Conservation (phyloP, 2,888 invertebrate species). For the Acanthoscelides obtectus region DNA sequence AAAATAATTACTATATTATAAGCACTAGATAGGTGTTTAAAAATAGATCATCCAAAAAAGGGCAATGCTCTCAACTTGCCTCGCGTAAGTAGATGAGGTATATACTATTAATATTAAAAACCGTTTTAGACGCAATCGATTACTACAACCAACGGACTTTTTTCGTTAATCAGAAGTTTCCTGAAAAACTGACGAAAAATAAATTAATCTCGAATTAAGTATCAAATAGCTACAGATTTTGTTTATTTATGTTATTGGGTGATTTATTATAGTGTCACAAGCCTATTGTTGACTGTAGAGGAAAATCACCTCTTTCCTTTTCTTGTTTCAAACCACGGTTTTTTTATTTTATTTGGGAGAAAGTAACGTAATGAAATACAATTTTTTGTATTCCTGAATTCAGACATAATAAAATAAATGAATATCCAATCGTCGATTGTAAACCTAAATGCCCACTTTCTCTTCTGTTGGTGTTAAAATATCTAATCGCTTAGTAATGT, state of each 20-base stretch:
- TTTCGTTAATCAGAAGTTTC: too few species aligned
- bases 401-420: neutral
- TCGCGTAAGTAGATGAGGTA: too few species aligned
- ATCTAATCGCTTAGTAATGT: neutral
- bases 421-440: neutral
- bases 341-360: neutral
- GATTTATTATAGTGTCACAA: too few species aligned
- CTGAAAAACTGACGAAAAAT: too few species aligned
- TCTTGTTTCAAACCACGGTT: neutral
- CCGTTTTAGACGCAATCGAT: too few species aligned
- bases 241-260: too few species aligned
- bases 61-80: neutral
- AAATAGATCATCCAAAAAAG: neutral
- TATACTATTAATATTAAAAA: too few species aligned
- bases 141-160: too few species aligned
- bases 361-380: neutral
- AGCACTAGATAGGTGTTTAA: neutral
- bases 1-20: neutral
- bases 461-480: neutral
- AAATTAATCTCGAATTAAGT: too few species aligned
- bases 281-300: too few species aligned
- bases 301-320: neutral
- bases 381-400: neutral
- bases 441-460: neutral
- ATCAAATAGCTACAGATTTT: too few species aligned